Percentiles rank a stretch among this genome's conserved stretches.
Conservation (phyloP, 2,797 vertebrate species). For the Pyrocephalus nanus region DNA sequence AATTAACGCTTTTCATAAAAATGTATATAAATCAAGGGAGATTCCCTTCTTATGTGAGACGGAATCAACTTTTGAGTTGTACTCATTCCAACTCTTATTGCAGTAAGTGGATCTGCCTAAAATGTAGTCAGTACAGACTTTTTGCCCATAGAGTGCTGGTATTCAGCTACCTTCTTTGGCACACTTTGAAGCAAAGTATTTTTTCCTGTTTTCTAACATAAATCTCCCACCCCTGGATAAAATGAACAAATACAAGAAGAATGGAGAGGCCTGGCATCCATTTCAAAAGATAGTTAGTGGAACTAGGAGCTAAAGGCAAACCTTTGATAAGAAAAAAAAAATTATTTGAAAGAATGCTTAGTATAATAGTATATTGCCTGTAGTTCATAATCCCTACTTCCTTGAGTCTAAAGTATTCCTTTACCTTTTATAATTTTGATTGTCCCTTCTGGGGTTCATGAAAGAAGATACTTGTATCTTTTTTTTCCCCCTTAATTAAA, state of each 20-base stretch:
- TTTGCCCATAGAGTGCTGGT: background rate
- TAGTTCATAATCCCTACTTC: conserved; percentile 4
- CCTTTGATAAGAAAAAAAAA: conserved; percentile 29
- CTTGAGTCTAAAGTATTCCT: background rate
- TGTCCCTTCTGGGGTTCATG: background rate
- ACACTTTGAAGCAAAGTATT: background rate
- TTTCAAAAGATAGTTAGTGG: background rate
- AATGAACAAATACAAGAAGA: background rate
- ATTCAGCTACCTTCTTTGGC: background rate
- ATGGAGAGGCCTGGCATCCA: background rate
- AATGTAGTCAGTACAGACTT: background rate
- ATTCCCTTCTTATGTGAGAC: background rate
- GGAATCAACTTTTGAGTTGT: background rate
- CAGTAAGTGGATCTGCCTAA: background rate
- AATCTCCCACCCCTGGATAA: background rate
- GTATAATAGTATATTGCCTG: conserved; percentile 9
- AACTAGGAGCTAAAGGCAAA: conserved; percentile 1
- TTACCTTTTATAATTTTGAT: background rate
- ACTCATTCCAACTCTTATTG: background rate
- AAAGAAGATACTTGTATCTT: conserved; percentile 19
- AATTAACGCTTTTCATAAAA: background rate
- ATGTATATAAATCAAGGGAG: background rate
- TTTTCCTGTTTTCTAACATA: conserved; percentile 12
- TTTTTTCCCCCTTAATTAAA: conserved; percentile 33
- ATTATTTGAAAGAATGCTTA: conserved; percentile 11